Evolutionary conservation across 2,113 vertebrate genomes (phyloP), one percentile per base, ranked within the genome.

Genomic region (Patagioenas fasciata): DNA sequence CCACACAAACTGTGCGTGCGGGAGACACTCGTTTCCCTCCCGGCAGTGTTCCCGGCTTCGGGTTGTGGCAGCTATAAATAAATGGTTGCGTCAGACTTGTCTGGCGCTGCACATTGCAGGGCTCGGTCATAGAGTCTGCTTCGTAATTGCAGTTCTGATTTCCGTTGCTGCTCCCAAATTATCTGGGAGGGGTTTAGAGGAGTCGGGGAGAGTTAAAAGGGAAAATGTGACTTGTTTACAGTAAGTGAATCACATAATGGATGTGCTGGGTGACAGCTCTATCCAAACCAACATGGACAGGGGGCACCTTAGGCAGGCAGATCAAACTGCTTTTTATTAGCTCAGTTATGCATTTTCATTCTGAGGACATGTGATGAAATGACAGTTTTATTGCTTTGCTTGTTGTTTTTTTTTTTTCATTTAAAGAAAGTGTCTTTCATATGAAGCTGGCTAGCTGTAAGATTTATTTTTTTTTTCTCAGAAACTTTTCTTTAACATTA

Each of bases 191-290:
- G 80, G 80, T 85, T 92, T 90, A 64, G 36, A 97, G 90, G 62
- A 96, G 82, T 79, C 74, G 12, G 86, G 29, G 84, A 93, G 85
- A 96, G 93, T 94, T 97, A 84, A 97, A 97, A 96, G 89, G 67
- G 87, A 97, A 94, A 97, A 95, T 75, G 79, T 65, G 36, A 50
- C 44, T 96, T 96, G 89, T 96, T 97, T 96, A 92, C 50, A 81
- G 36, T 71, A 80, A 61, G 58, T 80, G 83, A 96, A 85, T 95
- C 89, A 67, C 7, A 2, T 88, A 83, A 77, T 91, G 81, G 54
- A 67, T 56, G 70, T 5, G 8, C 60, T 85, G 1, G 2, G 53
- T 83, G 82, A 47, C 82, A 78, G 58, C 47, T 74, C 25, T 72
- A 12, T 58, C 60, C 62, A 67, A 80, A 75, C 21, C 60, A 61